A percentile compares a stretch with the other conserved stretches of the same genome.
Conservation (phyloP, 1,140 invertebrate species). For the Scaptomyza graminum region DNA sequence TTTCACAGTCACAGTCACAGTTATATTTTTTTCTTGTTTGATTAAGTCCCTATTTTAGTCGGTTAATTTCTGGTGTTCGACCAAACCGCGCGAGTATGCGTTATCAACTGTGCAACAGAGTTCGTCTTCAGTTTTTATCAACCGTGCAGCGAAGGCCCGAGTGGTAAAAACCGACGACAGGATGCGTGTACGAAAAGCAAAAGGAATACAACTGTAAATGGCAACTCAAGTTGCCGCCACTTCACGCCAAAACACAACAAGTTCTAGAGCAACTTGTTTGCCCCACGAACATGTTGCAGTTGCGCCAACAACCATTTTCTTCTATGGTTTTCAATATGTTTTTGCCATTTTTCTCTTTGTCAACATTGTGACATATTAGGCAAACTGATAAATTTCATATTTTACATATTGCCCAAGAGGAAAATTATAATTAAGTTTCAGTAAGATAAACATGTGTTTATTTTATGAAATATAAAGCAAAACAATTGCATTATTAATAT, state of each 20-base stretch:
- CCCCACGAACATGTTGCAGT: conserved; percentile 54
- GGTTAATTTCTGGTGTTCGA: conserved; percentile 28
- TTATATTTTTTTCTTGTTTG: background rate
- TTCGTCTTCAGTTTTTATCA: conserved; percentile 48
- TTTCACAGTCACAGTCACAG: conserved; percentile 7
- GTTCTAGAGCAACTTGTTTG: conserved; percentile 54
- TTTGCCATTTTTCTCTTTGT: background rate
- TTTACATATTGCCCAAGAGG: background rate
- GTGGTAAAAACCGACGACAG: conserved; percentile 13
- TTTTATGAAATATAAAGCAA: background rate
- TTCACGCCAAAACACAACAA: conserved; percentile 71
- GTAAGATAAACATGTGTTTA: background rate
- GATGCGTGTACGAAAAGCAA: conserved; percentile 21
- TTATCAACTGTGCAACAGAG: conserved; percentile 66
- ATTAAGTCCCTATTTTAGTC: background rate
- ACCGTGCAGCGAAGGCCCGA: conserved; percentile 21
- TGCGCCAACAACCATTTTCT: background rate
- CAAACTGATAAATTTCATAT: background rate
- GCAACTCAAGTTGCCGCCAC: conserved; percentile 41
- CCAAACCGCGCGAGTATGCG: conserved; percentile 59
- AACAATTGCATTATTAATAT: background rate
- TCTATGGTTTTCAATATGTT: background rate
- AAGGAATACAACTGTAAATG: conserved; percentile 10
- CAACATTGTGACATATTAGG: background rate
- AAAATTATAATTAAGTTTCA: background rate